phyloP scores from a whole-genome alignment of 2,888 invertebrate genomes.

The Augiades crinisus region DNA sequence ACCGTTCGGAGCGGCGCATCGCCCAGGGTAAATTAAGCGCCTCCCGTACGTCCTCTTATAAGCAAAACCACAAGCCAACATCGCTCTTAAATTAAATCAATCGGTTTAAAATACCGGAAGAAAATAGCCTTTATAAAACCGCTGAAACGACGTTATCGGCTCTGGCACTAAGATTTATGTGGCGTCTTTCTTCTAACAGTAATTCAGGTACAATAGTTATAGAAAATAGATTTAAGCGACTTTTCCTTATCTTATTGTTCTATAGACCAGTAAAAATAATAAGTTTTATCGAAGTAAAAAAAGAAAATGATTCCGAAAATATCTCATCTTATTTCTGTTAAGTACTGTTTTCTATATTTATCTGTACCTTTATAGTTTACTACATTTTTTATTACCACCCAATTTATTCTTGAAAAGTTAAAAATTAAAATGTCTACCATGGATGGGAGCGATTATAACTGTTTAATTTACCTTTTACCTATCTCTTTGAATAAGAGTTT shows the following conservation, averaged over 20 bases:
- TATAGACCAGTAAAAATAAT: no score
- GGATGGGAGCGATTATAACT: no score
- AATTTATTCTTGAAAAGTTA: no score
- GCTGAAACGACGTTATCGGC: constrained; percentile 24
- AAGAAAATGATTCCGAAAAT: background rate
- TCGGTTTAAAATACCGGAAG: constrained; percentile 30
- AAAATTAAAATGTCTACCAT: no score
- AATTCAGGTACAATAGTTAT: constrained; percentile 9
- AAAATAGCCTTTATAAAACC: constrained; percentile 24
- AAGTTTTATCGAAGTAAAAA: no score
- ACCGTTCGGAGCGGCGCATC: constrained; percentile 55
- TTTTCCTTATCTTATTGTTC: no score
- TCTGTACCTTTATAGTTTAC: no score
- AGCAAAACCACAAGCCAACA: constrained; percentile 44
- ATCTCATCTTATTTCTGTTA: background rate
- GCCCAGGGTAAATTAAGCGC: constrained; percentile 64
- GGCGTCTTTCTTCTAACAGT: constrained; percentile 18
- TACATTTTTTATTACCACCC: no score
- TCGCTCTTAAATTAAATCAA: constrained; percentile 51
- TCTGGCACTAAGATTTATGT: constrained; percentile 18
- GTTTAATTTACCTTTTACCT: no score
- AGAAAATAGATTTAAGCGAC: constrained; percentile 3
- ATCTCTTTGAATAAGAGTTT: no score
- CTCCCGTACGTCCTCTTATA: constrained; percentile 60
- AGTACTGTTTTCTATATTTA: no score